phyloP scores from a whole-genome alignment of 2,888 invertebrate species.

The Drosophila phalerata region DNA sequence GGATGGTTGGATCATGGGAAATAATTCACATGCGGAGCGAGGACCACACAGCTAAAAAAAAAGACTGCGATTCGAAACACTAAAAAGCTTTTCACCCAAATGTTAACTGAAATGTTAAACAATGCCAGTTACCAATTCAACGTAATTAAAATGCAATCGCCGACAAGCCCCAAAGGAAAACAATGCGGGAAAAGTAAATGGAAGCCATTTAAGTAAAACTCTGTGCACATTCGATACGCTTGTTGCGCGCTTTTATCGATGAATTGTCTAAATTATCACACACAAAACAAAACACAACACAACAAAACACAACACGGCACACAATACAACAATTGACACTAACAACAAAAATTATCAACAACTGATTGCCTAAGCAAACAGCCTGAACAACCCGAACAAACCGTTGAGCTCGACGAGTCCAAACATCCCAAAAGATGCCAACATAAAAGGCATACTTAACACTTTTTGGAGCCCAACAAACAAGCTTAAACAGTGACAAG shows the following conservation, averaged over 20 bases:
- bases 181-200: slow-evolving; percentile 28
- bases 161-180: slow-evolving; percentile 30
- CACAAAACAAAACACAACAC: slow-evolving; percentile 59
- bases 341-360: slow-evolving; percentile 79
- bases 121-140: slow-evolving; percentile 48
- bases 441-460: slow-evolving; percentile 74
- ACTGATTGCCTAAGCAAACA: slow-evolving; percentile 75
- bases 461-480: slow-evolving; percentile 81
- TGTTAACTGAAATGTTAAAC: slow-evolving; percentile 61
- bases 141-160: slow-evolving; percentile 78
- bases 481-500: slow-evolving; percentile 39
- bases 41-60: slow-evolving; percentile 57
- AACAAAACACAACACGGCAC: slow-evolving; percentile 54
- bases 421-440: slow-evolving; percentile 43
- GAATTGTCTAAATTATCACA: slow-evolving; percentile 79
- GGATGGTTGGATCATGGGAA: slow-evolving; percentile 81
- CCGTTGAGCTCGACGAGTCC: slow-evolving; percentile 8
- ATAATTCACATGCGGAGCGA: slow-evolving; percentile 20
- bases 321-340: slow-evolving; percentile 63
- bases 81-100: slow-evolving; percentile 48
- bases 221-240: slow-evolving; percentile 63
- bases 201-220: slow-evolving; percentile 52
- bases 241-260: slow-evolving; percentile 76
- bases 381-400: slow-evolving; percentile 33
- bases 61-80: slow-evolving; percentile 4